Conservation (phyloP, 1,140 invertebrate species). For the Drosophila saltans region DNA sequence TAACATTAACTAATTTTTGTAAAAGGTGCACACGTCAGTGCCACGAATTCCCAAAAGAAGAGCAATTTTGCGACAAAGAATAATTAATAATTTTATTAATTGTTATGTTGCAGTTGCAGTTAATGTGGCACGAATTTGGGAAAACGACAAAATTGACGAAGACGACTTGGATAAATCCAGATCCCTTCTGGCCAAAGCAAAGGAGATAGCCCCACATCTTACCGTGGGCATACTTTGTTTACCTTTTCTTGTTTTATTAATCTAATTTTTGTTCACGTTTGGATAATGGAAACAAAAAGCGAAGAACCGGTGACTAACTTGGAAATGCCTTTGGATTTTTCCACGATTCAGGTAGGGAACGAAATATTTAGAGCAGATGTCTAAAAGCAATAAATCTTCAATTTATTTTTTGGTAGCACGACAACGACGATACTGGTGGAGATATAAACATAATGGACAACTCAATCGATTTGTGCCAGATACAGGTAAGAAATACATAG, state of each 20-base stretch:
- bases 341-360: conserved; percentile 36
- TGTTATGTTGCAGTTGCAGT: conserved; percentile 51
- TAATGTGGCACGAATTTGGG: conserved; percentile 66
- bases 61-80: conserved; percentile 13
- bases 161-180: conserved; percentile 55
- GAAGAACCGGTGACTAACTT: conserved; percentile 31
- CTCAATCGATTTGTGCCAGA: conserved; percentile 43
- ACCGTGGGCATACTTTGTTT: conserved; percentile 26
- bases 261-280: conserved; percentile 34
- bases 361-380: background rate
- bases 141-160: conserved; percentile 42
- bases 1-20: background rate
- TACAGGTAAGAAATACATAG: conserved; percentile 36
- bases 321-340: conserved; percentile 37
- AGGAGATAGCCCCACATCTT: conserved; percentile 47
- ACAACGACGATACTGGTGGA: conserved; percentile 50
- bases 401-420: conserved; percentile 28
- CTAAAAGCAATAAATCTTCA: background rate
- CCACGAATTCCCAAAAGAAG: conserved; percentile 53
- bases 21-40: conserved; percentile 72
- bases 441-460: conserved; percentile 35
- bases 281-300: conserved; percentile 32
- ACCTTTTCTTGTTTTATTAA: conserved; percentile 20
- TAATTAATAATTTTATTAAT: conserved; percentile 7
- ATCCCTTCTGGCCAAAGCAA: conserved; percentile 7